Base-by-base conservation (phyloP, 2,888 invertebrate genomes). In the Drosophila emarginata region DNA sequence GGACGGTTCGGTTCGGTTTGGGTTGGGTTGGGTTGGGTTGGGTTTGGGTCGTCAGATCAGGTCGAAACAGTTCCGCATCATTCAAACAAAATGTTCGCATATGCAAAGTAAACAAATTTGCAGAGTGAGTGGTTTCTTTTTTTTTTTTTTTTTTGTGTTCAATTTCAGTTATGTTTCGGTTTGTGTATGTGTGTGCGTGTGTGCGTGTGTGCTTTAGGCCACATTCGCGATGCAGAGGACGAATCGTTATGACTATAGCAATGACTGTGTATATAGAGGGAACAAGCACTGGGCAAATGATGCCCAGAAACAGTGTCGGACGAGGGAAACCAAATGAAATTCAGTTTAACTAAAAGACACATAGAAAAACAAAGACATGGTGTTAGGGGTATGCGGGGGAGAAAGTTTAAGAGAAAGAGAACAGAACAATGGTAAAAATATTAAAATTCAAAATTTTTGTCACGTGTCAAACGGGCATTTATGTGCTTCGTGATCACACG, bases 401-500 rank as follows among this genome's bases (percentile, higher is more conserved):
- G 45, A 56, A n/a, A 67, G 51, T 32, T 32, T 26, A 40, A 53
- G 14, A 60, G 39, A 51, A 53, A 58, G 23, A 14, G 28, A 50
- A 23, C 1, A 21, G 18, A 53, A 65, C 64, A 72, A 78, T 64
- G 67, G 69, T 56, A 67, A 72, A 87, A 85, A 85, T 85, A 84
- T 84, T 85, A 82, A 85, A 84, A 84, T 82, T 84, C 74, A 73
- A 82, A 67, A 84, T 87, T 87, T 84, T 76, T 78, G 83, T 84
- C 83, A 87, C 83, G 88, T 87, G 88, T 84, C 83, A 84, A 84
- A 87, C 77, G 83, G 83, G 83, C 83, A 84, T 84, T 84, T 84
- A 87, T 84, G 83, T 83, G 83, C 83, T 85, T 74, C 88, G 83
- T 84, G 83, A 84, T 84, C 88, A 86, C 76, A 85, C 74, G 77